These are phyloP conservation scores for Pelmatolapia mariae DNA, from an alignment of 2,113 vertebrate species.

Conservation along the genomic window DNA sequence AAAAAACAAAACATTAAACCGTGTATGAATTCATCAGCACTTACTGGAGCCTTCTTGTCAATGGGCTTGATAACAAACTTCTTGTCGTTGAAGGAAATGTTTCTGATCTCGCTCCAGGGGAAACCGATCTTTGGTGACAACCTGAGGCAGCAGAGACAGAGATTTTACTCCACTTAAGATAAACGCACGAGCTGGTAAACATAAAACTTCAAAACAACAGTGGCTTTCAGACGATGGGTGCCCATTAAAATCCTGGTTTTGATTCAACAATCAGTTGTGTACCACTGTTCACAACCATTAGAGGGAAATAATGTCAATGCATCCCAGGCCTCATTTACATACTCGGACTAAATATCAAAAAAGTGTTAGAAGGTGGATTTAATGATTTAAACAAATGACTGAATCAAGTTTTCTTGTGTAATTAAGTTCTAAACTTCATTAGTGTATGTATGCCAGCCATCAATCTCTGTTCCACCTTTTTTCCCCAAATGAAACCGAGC, in stretches of 20 bases:
- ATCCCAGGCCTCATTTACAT: background rate
- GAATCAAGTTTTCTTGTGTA: background rate
- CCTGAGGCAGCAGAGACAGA: slow-evolving; percentile 58
- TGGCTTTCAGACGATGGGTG: background rate
- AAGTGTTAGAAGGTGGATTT: background rate
- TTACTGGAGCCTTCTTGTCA: slow-evolving; percentile 96
- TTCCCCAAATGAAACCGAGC: rapidly evolving
- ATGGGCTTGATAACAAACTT: slow-evolving; percentile 99
- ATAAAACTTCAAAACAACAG: background rate
- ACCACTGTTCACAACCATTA: background rate
- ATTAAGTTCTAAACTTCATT: background rate
- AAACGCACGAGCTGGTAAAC: background rate
- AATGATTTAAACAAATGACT: background rate
- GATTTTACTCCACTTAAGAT: background rate
- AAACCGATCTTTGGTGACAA: slow-evolving; percentile 98
- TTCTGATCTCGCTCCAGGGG: slow-evolving; percentile 98
- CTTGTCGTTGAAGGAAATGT: slow-evolving; percentile 98
- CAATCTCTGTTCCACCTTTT: background rate
- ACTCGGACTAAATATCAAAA: rapidly evolving
- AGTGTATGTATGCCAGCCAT: background rate
- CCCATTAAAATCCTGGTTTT: background rate
- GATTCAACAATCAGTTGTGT: background rate
- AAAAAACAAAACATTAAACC: background rate
- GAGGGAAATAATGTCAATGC: background rate
- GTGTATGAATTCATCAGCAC: slow-evolving; percentile 6